These are phyloP conservation scores for Dermatemys mawii DNA, from an alignment of 2,113 vertebrate species.

Conservation along the genomic window DNA sequence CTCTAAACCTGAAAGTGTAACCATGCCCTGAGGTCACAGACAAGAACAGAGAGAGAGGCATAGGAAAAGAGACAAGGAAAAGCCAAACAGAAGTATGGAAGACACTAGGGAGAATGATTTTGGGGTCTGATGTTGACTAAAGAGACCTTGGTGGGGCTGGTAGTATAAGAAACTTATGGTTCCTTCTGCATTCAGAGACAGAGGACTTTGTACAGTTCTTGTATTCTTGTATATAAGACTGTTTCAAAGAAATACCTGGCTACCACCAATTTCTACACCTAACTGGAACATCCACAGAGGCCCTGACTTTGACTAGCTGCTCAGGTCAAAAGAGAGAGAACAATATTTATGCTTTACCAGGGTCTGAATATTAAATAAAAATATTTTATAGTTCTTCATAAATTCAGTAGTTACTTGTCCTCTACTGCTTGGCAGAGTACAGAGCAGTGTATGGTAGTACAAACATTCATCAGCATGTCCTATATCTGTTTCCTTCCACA, in stretches of 20 bases:
- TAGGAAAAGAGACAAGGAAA: not conserved
- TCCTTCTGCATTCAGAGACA: too few relatives aligned
- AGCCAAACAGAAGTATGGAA: not conserved
- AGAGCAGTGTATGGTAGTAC: not conserved
- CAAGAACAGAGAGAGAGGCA: not conserved
- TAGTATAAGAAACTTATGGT: too few relatives aligned
- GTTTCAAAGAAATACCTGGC: not conserved
- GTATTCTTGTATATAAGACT: too few relatives aligned
- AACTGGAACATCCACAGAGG: not conserved
- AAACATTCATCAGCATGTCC: not conserved
- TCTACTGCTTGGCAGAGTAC: not conserved
- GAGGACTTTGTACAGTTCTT: too few relatives aligned
- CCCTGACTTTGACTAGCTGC: not conserved
- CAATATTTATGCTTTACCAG: not conserved
- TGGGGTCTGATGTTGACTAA: too few relatives aligned
- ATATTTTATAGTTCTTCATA: not conserved
- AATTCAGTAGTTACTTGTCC: not conserved
- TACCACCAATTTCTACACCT: not conserved
- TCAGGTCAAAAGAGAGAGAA: not conserved
- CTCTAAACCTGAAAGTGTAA: too few relatives aligned
- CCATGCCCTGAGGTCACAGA: not conserved
- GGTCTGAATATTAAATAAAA: not conserved
- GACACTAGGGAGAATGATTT: not conserved
- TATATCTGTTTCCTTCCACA: not conserved
- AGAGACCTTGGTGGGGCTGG: too few relatives aligned